Evolutionary conservation across 2,797 vertebrate species (phyloP).

Genomic region (Rallus crepitans): DNA sequence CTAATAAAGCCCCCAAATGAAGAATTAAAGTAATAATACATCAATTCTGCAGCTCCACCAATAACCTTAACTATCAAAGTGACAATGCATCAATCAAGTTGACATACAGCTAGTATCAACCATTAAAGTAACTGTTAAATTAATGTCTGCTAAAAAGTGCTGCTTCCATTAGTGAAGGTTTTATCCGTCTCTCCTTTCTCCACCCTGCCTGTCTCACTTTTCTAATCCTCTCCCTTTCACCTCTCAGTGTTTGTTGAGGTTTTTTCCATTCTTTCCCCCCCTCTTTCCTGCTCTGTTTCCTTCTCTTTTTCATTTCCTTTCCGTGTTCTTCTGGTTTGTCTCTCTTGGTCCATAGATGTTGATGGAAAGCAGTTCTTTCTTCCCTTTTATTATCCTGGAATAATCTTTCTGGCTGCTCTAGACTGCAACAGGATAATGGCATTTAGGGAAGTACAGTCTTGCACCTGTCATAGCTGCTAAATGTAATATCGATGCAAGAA

Average conservation of each 20-base stretch:
- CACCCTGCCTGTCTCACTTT: background rate
- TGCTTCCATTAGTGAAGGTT: conserved; percentile 66
- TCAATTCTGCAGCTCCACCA: conserved; percentile 68
- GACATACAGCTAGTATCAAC: conserved; percentile 73
- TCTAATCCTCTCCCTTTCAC: background rate
- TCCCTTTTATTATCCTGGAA: background rate
- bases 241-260: background rate
- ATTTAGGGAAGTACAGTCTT: conserved; percentile 23
- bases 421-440: conserved; percentile 11
- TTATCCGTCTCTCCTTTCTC: conserved; percentile 21
- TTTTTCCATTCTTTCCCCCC: background rate
- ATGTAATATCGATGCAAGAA: background rate
- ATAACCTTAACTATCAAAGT: conserved; percentile 75
- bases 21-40: conserved; percentile 76
- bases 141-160: conserved; percentile 67
- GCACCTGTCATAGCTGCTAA: conserved; percentile 8
- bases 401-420: background rate
- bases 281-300: background rate
- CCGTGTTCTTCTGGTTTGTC: background rate
- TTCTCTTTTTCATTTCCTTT: background rate
- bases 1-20: conserved; percentile 74
- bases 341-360: background rate
- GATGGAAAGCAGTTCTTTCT: background rate
- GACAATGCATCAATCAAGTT: conserved; percentile 75
- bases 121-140: conserved; percentile 77